Conservation (phyloP, 1,140 invertebrate genomes). For the Chrysomallon squamiferum region DNA sequence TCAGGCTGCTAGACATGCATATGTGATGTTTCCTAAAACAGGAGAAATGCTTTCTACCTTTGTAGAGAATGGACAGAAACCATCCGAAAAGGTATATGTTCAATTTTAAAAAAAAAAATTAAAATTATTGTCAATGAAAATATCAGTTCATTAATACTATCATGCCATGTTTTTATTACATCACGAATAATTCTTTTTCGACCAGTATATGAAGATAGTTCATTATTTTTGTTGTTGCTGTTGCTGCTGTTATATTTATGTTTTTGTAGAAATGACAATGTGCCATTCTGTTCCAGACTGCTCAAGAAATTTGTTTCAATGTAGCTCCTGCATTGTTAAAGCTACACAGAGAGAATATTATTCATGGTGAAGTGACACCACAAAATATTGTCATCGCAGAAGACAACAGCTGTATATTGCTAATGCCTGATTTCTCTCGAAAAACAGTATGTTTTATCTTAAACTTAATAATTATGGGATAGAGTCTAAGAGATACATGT, state of each 20-base stretch:
- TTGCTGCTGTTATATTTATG: no score
- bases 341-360: neutral
- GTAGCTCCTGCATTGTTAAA: neutral
- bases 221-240: no score
- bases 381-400: constrained; percentile 4
- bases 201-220: no score
- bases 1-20: constrained; percentile 6
- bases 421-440: constrained; percentile 1
- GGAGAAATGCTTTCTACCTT: neutral
- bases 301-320: no score
- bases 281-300: no score
- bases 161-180: no score
- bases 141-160: no score
- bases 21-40: neutral
- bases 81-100: neutral
- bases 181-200: no score
- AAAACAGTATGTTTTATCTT: neutral
- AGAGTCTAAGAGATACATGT: neutral
- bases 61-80: neutral
- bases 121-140: neutral
- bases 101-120: neutral
- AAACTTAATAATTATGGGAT: neutral
- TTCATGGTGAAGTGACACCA: constrained; percentile 2
- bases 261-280: no score
- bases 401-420: neutral